Conservation (phyloP, 2,113 vertebrate genomes). For the Burhinus bistriatus region DNA sequence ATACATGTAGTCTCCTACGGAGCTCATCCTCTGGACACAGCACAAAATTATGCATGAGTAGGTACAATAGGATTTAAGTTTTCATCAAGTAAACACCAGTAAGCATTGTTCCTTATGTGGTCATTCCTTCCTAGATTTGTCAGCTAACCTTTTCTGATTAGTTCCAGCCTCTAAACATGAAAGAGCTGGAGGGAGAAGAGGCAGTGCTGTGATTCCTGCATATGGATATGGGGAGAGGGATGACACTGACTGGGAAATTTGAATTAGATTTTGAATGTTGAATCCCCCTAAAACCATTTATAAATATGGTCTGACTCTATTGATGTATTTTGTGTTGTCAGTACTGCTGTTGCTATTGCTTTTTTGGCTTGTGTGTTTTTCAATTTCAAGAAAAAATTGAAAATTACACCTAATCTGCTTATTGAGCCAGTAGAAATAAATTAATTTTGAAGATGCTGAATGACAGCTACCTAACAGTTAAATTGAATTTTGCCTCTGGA, state of each 20-base stretch:
- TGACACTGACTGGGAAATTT: background rate
- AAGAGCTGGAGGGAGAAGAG: background rate
- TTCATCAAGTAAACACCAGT: background rate
- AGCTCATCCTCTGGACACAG: background rate
- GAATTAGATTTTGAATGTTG: background rate
- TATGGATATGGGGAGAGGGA: background rate
- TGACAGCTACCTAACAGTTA: conserved; percentile 47
- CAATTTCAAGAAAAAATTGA: background rate
- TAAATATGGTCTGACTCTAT: background rate
- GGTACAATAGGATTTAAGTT: background rate
- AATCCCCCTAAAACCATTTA: background rate
- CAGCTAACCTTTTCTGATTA: background rate
- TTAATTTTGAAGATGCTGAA: conserved; percentile 44
- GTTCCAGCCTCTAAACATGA: background rate
- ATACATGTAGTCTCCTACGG: background rate
- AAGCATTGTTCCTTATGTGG: background rate
- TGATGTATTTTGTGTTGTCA: background rate
- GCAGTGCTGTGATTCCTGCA: fast-evolving
- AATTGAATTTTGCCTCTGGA: conserved; percentile 25
- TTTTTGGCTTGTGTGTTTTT: background rate
- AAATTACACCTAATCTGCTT: background rate
- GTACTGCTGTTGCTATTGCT: background rate
- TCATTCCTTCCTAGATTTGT: background rate
- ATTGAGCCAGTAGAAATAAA: conserved; percentile 32
- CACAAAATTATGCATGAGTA: background rate